phyloP scores from a whole-genome alignment of 2,797 vertebrate genomes.

The Tragelaphus oryx region DNA sequence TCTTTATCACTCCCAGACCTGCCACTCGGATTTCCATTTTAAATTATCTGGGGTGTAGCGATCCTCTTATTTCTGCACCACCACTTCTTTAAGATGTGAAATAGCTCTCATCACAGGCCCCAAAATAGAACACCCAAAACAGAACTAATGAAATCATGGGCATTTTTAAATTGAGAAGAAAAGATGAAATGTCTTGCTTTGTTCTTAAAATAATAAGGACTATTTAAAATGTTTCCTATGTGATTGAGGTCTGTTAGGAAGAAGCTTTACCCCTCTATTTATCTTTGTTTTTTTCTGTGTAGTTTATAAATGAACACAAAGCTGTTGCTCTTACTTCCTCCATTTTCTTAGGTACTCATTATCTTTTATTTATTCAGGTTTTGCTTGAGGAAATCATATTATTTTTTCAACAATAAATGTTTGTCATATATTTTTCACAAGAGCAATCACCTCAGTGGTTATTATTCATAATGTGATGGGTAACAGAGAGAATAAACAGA shows the following conservation, averaged over 20 bases:
- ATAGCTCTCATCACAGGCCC: slow-evolving; percentile 47
- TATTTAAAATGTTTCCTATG: slow-evolving; percentile 6
- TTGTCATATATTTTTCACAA: not conserved
- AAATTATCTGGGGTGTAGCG: slow-evolving; percentile 61
- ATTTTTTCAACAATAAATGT: slow-evolving; percentile 19
- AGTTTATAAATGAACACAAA: not conserved
- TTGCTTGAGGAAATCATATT: not conserved
- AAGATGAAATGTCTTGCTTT: slow-evolving; percentile 48
- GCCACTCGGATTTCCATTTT: slow-evolving; percentile 58
- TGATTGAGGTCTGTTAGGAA: not conserved
- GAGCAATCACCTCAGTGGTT: not conserved
- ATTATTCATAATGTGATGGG: not conserved
- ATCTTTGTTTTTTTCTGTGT: not conserved
- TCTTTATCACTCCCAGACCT: slow-evolving; percentile 50
- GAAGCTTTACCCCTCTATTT: not conserved
- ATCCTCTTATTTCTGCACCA: slow-evolving; percentile 62
- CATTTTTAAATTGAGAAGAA: slow-evolving; percentile 44
- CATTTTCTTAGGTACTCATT: not conserved
- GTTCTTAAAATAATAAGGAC: slow-evolving; percentile 47
- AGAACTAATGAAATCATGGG: slow-evolving; percentile 45
- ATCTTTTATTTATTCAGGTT: not conserved
- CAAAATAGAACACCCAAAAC: slow-evolving; percentile 56
- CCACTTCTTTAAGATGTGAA: slow-evolving; percentile 58
- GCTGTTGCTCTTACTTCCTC: not conserved
- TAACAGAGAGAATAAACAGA: not conserved